A percentile compares a stretch with the other conserved stretches of the same genome.
These are phyloP conservation scores for Allophyes oxyacanthae DNA, from an alignment of 2,888 invertebrate species.

Conservation along the genomic window DNA sequence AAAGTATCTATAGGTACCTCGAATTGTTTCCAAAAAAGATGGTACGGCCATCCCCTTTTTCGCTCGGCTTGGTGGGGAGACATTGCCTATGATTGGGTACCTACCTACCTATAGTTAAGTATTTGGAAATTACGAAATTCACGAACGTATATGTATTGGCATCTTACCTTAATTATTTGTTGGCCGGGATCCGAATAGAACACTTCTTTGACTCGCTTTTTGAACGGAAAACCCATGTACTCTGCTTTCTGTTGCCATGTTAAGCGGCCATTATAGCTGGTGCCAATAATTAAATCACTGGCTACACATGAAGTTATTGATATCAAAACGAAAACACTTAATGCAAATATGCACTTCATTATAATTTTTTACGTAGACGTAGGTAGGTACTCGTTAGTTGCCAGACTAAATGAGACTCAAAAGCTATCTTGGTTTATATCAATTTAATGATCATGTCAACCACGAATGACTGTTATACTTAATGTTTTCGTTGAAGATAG, in stretches of 20 bases:
- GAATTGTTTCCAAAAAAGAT: too few species aligned
- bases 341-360: conserved; percentile 68
- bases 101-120: too few species aligned
- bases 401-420: conserved; percentile 4
- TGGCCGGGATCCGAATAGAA: conserved; percentile 75
- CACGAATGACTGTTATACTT: conserved; percentile 11
- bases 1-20: too few species aligned
- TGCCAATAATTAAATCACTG: conserved; percentile 72
- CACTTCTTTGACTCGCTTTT: conserved; percentile 76
- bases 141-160: not conserved
- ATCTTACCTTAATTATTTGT: conserved; percentile 57
- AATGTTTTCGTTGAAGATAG: conserved; percentile 42
- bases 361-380: conserved; percentile 15
- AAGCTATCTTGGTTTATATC: conserved; percentile 1
- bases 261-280: conserved; percentile 68
- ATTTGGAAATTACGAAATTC: too few species aligned
- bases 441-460: conserved; percentile 5
- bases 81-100: too few species aligned
- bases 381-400: not conserved
- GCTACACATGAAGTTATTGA: conserved; percentile 64
- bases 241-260: conserved; percentile 74
- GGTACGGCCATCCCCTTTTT: too few species aligned
- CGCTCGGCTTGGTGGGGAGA: too few species aligned
- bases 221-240: conserved; percentile 73
- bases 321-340: conserved; percentile 61